Base-by-base conservation (phyloP, 1,140 invertebrate genomes). In the Temnothorax nylanderi region DNA sequence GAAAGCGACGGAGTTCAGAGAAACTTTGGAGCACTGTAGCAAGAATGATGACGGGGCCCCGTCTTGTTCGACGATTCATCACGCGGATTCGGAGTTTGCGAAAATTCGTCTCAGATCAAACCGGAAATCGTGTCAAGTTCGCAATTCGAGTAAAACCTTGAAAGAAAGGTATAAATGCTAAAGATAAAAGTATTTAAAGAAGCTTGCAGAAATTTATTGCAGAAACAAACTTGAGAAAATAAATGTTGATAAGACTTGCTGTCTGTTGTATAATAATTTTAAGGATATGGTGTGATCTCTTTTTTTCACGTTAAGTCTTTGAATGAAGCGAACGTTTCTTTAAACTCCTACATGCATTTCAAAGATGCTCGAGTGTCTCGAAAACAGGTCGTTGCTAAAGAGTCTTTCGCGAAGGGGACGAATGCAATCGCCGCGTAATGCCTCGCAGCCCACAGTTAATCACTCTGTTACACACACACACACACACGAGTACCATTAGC, bases 1-100 rank as follows among this genome's bases (percentile, higher is more conserved):
- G 80, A 87, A 87, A 87, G 80, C 37, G 65, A 85, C 78, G 74
- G 47, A 34, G 51, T 51, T 69, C 47, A 58, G 67, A 72, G 67
- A 87, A 85, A 85, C 78, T 74, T 85, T 64, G 26, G 16, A 60
- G 47, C 26, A 65, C 32, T 26, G 56, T 32, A 49, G 47, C 62
- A 87, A 71, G 64, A 69, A 60, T 71, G 85, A 60, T 71, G 85
- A 81, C 64, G 44, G 21, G 41, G n/a, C 72, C 13, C 72, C 13
- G 41, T 21, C 58, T 47, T 37, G 16, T 82, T 82, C 26, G 69
- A 84, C 41, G 44, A 84, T 49, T 84, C 41, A 60, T 47, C 18
- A 8, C 37, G n/a, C 26, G n/a, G 4, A 44, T 65, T 78, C 2
- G 6, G 10, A 78, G 64, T 62, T 47, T 64, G 58, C 18, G 58